Evolutionary conservation across 2,797 vertebrate genomes (phyloP), one percentile per base, ranked within the genome.

Genomic region (Xiphorhynchus erythropygius): DNA sequence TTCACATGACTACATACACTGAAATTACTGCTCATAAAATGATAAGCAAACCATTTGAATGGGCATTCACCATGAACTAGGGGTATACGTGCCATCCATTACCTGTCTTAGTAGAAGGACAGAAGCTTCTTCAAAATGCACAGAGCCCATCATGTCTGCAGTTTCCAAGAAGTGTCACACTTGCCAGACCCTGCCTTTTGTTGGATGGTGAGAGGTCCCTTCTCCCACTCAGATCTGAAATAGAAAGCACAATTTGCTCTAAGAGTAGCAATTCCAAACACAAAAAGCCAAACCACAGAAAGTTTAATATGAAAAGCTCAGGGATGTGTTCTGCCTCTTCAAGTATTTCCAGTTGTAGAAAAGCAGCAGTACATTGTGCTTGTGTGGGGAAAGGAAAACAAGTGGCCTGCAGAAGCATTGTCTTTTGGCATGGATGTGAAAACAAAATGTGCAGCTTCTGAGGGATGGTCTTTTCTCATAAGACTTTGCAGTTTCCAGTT

Each of bases 31-130:
- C 37, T 91, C 0, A 0, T 55, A 50, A 81, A 92, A 77, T 27
- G 39, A 39, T 64, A 83, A 87, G 33, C 12, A 87, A 89, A 50
- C 15, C 25, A 49, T 53, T 27, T 90, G 49, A 85, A 49, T 0
- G 0, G 23, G 19, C 32, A 33, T 73, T 91, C 67, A 52, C 55
- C 32, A 12, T 17, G 50, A 63, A 41, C 41, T 30, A 49, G 44
- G 44, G 78, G 55, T 23, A 41, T 32, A 59, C 25, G 46, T 8
- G 5, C 8, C 63, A 82, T 47, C 55, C 9, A 0, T 75, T 89
- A 95, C 89, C 94, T 86, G n/a, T 62, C 77, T 73, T 30, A 53
- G 47, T 30, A 65, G 70, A 73, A 89, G 83, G 33, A 47, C 42
- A 90, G 47, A 94, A 91, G 23, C n/a, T 81, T 85, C 84, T 91